Evolutionary conservation across 1,140 invertebrate species (phyloP).

Genomic region (Aphidius gifuensis): DNA sequence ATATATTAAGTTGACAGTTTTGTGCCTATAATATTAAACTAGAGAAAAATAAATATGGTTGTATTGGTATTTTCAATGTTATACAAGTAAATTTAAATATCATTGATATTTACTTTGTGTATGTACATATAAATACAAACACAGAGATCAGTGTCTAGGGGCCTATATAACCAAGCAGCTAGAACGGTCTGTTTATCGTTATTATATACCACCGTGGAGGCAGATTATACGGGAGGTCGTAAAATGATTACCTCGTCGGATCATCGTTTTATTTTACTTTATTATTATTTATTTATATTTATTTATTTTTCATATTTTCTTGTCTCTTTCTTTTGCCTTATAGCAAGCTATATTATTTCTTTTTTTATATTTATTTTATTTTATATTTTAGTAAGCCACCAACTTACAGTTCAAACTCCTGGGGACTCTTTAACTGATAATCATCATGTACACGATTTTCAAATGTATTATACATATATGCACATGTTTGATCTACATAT

Average conservation of each 20-base stretch:
- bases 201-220: constrained; percentile 32
- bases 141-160: constrained; percentile 1
- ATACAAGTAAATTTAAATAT: constrained; percentile 34
- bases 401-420: too few species aligned
- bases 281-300: background rate
- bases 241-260: constrained; percentile 34
- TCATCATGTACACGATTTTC: too few species aligned
- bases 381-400: too few species aligned
- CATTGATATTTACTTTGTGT: constrained; percentile 42
- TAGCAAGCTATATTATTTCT: too few species aligned
- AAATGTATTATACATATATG: background rate
- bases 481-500: background rate
- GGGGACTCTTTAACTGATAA: too few species aligned
- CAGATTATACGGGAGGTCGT: constrained; percentile 34
- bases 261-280: constrained; percentile 5
- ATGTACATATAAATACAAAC: background rate
- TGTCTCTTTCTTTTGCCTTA: constrained; percentile 2
- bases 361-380: too few species aligned
- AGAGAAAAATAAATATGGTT: too few species aligned
- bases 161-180: constrained; percentile 25
- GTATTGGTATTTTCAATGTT: constrained; percentile 27
- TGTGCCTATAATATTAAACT: too few species aligned
- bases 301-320: background rate
- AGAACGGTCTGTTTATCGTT: constrained; percentile 42
- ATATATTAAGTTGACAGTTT: too few species aligned